Evolutionary conservation across 2,888 invertebrate species (phyloP).

Genomic region (Andricus curvator): DNA sequence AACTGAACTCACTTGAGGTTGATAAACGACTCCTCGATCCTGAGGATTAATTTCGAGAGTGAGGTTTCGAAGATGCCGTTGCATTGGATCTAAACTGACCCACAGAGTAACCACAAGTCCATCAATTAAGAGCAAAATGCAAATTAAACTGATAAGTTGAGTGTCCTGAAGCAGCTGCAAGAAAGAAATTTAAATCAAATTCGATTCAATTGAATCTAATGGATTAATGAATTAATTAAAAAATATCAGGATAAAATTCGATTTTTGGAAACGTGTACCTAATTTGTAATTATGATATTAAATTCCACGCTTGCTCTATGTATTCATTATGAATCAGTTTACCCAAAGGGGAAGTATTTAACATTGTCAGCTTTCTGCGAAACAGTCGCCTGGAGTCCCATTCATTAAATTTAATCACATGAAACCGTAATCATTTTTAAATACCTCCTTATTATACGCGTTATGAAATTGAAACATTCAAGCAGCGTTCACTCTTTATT

Average conservation of each 20-base stretch:
- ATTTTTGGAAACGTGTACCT: not conserved
- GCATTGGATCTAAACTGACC: conserved; percentile 93
- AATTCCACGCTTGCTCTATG: not conserved
- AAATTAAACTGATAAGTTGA: conserved; percentile 91
- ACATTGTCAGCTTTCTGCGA: not conserved
- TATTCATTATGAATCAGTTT: not conserved
- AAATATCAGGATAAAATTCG: not conserved
- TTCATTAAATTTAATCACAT: conserved; percentile 10
- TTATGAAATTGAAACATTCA: not conserved
- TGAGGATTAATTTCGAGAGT: conserved; percentile 88
- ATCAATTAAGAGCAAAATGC: conserved; percentile 90
- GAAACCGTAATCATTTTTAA: conserved; percentile 7
- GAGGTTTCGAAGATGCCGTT: conserved; percentile 89
- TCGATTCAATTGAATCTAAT: not conserved
- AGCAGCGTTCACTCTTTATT: not conserved
- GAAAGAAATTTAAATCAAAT: not conserved
- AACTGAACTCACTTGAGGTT: conserved; percentile 84
- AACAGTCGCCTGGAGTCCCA: not conserved
- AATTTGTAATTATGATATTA: not conserved
- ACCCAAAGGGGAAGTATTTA: conserved; percentile 17
- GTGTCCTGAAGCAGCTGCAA: conserved; percentile 90
- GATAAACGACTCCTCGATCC: conserved; percentile 90
- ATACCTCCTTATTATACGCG: not conserved
- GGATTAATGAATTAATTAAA: not conserved
- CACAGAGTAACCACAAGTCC: conserved; percentile 90